A percentile compares a stretch with the other conserved stretches of the same genome.
These are phyloP conservation scores for Megalopta genalis DNA, from an alignment of 1,140 invertebrate species.

Conservation along the genomic window DNA sequence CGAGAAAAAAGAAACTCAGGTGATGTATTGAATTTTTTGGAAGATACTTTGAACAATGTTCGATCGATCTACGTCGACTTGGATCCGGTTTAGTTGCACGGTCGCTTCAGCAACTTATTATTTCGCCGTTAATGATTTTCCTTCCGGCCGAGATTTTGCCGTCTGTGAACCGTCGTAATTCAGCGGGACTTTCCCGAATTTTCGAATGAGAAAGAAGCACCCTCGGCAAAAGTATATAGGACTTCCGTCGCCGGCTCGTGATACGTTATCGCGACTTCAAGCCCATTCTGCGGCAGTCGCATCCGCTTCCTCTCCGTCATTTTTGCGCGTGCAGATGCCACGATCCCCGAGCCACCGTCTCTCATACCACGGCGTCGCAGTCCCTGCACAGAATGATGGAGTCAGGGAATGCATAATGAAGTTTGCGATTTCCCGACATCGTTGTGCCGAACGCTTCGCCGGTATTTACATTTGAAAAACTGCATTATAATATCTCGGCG, in stretches of 20 bases:
- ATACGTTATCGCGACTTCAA: conserved; percentile 1
- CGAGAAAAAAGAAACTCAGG: no score
- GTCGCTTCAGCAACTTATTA: no score
- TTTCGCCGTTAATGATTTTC: no score
- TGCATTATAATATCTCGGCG: background rate
- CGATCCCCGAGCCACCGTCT: no score
- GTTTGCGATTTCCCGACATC: background rate
- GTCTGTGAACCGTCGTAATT: background rate
- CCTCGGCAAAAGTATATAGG: background rate
- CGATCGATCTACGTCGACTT: no score
- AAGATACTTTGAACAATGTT: no score
- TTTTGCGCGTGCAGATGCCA: background rate
- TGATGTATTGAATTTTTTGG: no score
- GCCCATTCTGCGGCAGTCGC: background rate
- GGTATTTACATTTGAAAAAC: background rate
- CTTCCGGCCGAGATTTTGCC: no score
- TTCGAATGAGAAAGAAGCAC: background rate
- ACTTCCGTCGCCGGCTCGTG: background rate
- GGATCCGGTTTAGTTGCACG: no score
- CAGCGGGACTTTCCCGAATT: background rate
- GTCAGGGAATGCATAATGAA: background rate
- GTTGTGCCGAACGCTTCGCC: no score
- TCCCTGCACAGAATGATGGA: background rate
- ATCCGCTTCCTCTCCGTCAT: background rate
- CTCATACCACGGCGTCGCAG: no score